Evolutionary conservation across 2,797 vertebrate species (phyloP), one percentile per base, ranked within the genome.

Genomic region (Pitangus sulphuratus): DNA sequence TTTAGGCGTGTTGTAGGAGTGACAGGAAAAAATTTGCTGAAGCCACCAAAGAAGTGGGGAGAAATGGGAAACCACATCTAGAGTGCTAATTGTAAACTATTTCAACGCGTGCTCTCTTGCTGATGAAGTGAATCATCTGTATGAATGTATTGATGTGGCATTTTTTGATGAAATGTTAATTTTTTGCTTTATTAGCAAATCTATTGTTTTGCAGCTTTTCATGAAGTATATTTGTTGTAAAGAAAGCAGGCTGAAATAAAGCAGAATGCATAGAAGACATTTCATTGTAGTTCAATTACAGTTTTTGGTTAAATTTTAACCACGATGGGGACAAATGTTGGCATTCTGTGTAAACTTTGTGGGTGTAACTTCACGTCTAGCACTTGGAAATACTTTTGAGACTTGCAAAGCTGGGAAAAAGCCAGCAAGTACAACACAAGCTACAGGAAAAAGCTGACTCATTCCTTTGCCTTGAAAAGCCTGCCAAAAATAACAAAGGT

Each of bases 241-340:
- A 95, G 93, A 93, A 90, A 92, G 87, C 95, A 42, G 86, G 92
- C 94, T 97, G 96, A 96, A 96, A 97, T 96, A 94, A 94, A 97
- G 96, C 90, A 94, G 92, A 95, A 95, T 94, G 96, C 91, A 95
- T 93, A 95, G 87, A 90, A 90, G 91, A 93, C 93, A 83, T 83
- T 83, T 95, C 88, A 96, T 93, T 96, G 95, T 94, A 87, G 90
- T 92, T 82, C 95, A 97, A 93, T 96, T 95, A 94, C 83, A 91
- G 90, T 91, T 94, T 93, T 96, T 92, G 89, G 93, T 96, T 97
- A 89, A 95, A 92, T 96, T 94, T 95, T 96, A 94, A 94, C 95
- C 93, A 96, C 95, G 74, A 96, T 80, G 93, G 90, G 79, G 95
- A 96, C 93, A 94, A 95, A 94, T 92, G 80, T 51, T 97, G 94